A percentile compares a stretch with the other conserved stretches of the same genome.
phyloP scores from a whole-genome alignment of 2,888 invertebrate species.

The Agonopterix alstromeriana region DNA sequence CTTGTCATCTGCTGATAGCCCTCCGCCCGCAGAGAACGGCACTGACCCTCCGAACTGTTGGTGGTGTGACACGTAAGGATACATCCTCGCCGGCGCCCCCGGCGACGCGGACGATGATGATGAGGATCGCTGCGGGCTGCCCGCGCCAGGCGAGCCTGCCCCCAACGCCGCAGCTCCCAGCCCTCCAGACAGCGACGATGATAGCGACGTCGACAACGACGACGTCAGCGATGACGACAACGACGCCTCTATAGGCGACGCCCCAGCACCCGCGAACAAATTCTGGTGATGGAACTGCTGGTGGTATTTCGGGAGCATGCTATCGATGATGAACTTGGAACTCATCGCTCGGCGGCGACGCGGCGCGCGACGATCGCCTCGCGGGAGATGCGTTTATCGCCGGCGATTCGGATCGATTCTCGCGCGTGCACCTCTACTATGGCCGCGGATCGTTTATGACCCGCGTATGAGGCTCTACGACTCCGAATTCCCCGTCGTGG shows the following conservation, averaged over 20 bases:
- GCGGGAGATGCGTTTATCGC: constrained; percentile 75
- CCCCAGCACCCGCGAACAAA: constrained; percentile 79
- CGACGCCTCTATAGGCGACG: constrained; percentile 84
- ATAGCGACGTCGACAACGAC: constrained; percentile 74
- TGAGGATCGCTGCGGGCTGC: constrained; percentile 79
- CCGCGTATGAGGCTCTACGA: constrained; percentile 91
- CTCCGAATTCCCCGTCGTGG: constrained; percentile 86
- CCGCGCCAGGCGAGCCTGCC: constrained; percentile 75
- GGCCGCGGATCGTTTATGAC: constrained; percentile 90
- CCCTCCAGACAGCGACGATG: constrained; percentile 79
- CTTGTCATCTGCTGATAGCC: constrained; percentile 82
- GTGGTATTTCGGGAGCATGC: constrained; percentile 97
- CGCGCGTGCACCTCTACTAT: constrained; percentile 78
- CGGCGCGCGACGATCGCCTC: constrained; percentile 75
- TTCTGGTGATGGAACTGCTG: constrained; percentile 82
- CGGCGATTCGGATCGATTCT: constrained; percentile 77
- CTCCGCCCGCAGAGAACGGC: constrained; percentile 81
- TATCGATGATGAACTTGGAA: constrained; percentile 98
- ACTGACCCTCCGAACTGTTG: constrained; percentile 84
- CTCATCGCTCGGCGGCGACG: constrained; percentile 87
- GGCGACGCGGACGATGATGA: constrained; percentile 82
- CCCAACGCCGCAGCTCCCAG: constrained; percentile 80
- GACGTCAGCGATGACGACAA: constrained; percentile 76
- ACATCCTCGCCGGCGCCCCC: constrained; percentile 90
- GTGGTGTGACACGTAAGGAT: constrained; percentile 92